These are phyloP conservation scores for Chymomyza procnemis DNA, from an alignment of 2,888 invertebrate genomes.

Conservation along the genomic window DNA sequence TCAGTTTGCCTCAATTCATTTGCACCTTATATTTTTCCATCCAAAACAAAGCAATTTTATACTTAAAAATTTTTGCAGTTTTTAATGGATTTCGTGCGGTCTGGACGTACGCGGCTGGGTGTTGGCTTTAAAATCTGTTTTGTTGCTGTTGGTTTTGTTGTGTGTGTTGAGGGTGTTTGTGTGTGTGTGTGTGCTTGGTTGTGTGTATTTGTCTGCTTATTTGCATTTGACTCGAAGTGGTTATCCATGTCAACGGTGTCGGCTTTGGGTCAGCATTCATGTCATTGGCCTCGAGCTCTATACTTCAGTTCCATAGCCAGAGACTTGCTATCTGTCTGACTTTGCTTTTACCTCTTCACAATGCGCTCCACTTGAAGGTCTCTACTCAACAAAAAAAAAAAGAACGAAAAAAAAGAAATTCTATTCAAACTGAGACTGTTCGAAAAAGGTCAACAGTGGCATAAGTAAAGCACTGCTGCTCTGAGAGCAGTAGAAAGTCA, in stretches of 20 bases:
- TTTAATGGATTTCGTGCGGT: neutral
- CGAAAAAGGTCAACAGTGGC: neutral
- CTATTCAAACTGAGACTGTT: neutral
- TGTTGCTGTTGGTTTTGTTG: neutral
- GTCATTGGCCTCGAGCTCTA: neutral
- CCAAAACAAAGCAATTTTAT: neutral
- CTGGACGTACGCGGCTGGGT: neutral
- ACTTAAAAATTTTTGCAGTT: neutral
- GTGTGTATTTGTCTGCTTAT: neutral
- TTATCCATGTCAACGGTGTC: conserved; percentile 66
- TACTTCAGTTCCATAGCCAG: conserved; percentile 8
- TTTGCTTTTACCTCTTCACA: neutral
- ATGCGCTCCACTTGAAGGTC: neutral
- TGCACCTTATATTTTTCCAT: too few species aligned
- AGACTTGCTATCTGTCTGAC: neutral
- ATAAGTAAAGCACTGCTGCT: neutral
- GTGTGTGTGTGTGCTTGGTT: neutral
- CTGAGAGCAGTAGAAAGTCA: conserved; percentile 32
- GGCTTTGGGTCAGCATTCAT: conserved; percentile 32
- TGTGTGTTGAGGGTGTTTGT: too few species aligned
- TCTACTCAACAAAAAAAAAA: neutral
- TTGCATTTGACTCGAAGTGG: conserved; percentile 24
- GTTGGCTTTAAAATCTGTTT: neutral
- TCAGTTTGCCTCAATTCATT: too few species aligned
- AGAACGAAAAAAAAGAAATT: neutral